A percentile compares a stretch with the other conserved stretches of the same genome.
Conservation (phyloP, 2,888 invertebrate species). For the Hetaerina titia region DNA sequence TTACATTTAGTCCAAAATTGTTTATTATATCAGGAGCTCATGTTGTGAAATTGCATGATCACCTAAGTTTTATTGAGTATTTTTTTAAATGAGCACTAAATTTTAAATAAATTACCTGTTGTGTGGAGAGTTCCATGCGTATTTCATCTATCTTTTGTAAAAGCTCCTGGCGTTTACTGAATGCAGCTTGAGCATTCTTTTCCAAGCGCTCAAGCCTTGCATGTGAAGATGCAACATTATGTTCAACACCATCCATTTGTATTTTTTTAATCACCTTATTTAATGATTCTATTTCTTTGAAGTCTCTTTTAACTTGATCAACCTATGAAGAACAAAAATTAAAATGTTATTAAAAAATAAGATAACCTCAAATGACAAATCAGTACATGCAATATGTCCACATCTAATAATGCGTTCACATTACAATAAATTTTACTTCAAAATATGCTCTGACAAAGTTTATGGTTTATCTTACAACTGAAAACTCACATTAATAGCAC, state of each 20-base stretch:
- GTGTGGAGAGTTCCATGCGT: conserved; percentile 32
- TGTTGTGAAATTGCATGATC: too few species aligned
- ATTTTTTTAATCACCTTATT: conserved; percentile 4
- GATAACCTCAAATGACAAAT: not conserved
- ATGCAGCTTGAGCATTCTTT: conserved; percentile 31
- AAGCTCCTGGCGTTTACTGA: conserved; percentile 46
- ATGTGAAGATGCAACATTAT: conserved; percentile 22
- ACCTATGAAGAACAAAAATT: conserved; percentile 28
- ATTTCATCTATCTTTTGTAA: conserved; percentile 27
- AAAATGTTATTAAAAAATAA: not conserved
- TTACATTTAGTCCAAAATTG: too few species aligned
- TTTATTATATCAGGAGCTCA: not conserved
- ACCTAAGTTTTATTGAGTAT: too few species aligned
- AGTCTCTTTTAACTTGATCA: not conserved
- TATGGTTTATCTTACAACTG: too few species aligned
- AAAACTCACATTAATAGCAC: too few species aligned
- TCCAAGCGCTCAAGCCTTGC: not conserved
- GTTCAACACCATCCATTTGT: conserved; percentile 25
- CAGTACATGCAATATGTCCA: not conserved
- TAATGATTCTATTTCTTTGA: conserved; percentile 18
- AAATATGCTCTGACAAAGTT: not conserved
- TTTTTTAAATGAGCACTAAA: too few species aligned
- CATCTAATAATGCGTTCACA: not conserved
- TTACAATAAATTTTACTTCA: not conserved
- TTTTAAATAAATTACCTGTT: conserved; percentile 40